Percentiles rank a stretch among this genome's conserved stretches.
Conservation (phyloP, 2,797 vertebrate genomes). For the Thripadectes ignobilis region DNA sequence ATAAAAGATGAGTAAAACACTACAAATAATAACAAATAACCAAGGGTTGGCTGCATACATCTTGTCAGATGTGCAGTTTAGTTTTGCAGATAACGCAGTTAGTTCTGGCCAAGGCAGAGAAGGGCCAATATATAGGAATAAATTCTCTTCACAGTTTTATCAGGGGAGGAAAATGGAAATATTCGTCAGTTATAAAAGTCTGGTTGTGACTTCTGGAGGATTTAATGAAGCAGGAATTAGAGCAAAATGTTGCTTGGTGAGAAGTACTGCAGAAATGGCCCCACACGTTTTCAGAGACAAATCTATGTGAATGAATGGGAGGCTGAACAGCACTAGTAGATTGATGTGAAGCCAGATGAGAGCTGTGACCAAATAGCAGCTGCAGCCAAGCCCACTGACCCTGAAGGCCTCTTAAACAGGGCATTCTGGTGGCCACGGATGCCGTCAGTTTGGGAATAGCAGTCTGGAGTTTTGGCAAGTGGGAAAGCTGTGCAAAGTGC, state of each 20-base stretch:
- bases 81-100: not conserved
- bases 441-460: fast-evolving
- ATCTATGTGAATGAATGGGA: not conserved
- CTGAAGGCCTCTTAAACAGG: not conserved
- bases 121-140: not conserved
- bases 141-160: fast-evolving
- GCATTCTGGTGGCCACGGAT: not conserved
- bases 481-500: not conserved
- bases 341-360: fast-evolving
- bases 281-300: not conserved
- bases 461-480: fast-evolving
- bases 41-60: not conserved
- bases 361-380: fast-evolving
- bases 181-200: not conserved
- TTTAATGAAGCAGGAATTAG: not conserved
- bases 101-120: not conserved
- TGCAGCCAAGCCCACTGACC: not conserved
- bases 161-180: not conserved
- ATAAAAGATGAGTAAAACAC: not conserved
- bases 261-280: not conserved
- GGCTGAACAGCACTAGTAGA: not conserved
- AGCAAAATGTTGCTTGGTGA: not conserved
- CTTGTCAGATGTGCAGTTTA: fast-evolving
- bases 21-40: not conserved
- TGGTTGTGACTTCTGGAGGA: not conserved